Percentiles rank a stretch among this genome's conserved stretches.
These are phyloP conservation scores for Microcebus jonahi DNA, from an alignment of 2,113 vertebrate species.

Conservation along the genomic window DNA sequence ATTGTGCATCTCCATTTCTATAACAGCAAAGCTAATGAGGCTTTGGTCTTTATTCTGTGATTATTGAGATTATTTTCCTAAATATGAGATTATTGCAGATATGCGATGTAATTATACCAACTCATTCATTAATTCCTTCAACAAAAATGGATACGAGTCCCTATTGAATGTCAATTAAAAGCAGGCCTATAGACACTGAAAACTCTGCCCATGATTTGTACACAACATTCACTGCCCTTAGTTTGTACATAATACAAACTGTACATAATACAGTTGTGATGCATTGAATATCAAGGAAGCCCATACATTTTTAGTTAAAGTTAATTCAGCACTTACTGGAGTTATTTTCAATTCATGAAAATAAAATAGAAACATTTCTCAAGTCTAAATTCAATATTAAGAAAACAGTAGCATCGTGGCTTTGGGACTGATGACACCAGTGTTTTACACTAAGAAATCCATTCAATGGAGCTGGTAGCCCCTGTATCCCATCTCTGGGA, in stretches of 20 bases:
- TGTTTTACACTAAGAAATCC: background rate
- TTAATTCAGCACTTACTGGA: background rate
- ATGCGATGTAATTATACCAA: background rate
- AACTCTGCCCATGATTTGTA: too few species aligned
- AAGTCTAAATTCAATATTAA: conserved; percentile 6
- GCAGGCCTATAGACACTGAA: background rate
- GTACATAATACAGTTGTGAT: background rate
- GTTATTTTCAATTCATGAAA: background rate
- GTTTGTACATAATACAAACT: background rate
- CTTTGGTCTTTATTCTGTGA: background rate
- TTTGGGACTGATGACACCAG: background rate
- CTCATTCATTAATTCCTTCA: background rate
- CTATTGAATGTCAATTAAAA: background rate
- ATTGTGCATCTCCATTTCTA: background rate
- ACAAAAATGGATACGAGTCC: background rate
- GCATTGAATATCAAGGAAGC: background rate
- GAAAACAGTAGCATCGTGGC: background rate
- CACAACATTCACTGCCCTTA: background rate
- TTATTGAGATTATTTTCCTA: background rate
- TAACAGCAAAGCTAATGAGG: background rate
- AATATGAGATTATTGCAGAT: background rate
- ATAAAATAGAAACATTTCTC: background rate
- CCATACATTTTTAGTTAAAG: background rate
- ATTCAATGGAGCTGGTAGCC: background rate
- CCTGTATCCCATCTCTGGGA: background rate